Percentiles rank a stretch among this genome's conserved stretches.
phyloP scores from a whole-genome alignment of 2,888 invertebrate species.

The Caenorhabditis sp. region DNA sequence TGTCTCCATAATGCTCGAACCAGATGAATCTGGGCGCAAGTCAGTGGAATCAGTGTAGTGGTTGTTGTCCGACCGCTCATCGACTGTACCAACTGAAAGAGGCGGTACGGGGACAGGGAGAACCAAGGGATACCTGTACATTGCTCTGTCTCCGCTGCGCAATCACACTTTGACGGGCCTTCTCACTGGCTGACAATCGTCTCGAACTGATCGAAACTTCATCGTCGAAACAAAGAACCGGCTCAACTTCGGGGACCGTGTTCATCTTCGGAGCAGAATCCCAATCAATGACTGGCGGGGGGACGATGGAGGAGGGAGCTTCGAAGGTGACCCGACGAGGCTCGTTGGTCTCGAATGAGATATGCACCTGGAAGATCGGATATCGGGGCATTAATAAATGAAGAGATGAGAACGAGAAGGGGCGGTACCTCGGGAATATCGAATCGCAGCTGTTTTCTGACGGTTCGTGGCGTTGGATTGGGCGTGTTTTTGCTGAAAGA shows the following conservation, averaged over 20 bases:
- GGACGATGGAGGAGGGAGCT: constrained; percentile 59
- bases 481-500: constrained; percentile 58
- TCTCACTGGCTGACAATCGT: constrained; percentile 66
- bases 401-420: too few species aligned
- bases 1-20: constrained; percentile 75
- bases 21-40: constrained; percentile 81
- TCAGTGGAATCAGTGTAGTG: constrained; percentile 81
- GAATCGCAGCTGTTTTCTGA: constrained; percentile 70
- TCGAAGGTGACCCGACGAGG: constrained; percentile 66
- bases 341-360: constrained; percentile 68
- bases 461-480: constrained; percentile 55
- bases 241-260: constrained; percentile 44
- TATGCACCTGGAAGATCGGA: constrained; percentile 53
- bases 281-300: constrained; percentile 71
- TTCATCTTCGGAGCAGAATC: constrained; percentile 33
- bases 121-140: constrained; percentile 65
- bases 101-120: not conserved
- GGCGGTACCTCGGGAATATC: constrained; percentile 72
- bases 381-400: not conserved
- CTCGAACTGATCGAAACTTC: constrained; percentile 56
- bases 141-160: constrained; percentile 74
- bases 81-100: constrained; percentile 65
- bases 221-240: constrained; percentile 56
- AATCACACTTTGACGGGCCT: constrained; percentile 67
- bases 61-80: constrained; percentile 74